Evolutionary conservation across 2,113 vertebrate genomes (phyloP).

Genomic region (Rhineura floridana): DNA sequence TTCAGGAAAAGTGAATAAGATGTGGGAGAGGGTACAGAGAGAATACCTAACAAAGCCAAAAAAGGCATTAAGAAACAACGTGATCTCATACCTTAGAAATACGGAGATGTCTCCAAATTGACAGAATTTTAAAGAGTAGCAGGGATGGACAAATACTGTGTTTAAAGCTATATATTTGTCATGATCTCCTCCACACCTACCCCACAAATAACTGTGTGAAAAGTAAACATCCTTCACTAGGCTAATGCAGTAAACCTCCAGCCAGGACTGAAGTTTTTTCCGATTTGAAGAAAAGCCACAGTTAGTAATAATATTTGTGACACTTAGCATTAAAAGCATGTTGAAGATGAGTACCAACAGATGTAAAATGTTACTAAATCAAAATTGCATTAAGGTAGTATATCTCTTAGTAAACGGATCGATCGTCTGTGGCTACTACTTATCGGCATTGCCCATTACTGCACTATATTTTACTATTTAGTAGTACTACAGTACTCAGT

Average conservation of each 20-base stretch:
- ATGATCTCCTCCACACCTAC: neutral
- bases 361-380: neutral
- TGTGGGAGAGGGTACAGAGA: slow-evolving; percentile 2
- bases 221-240: neutral
- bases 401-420: neutral
- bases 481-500: neutral
- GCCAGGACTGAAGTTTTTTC: neutral
- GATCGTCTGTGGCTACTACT: neutral
- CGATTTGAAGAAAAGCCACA: neutral
- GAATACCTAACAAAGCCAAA: slow-evolving; percentile 32
- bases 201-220: slow-evolving; percentile 5
- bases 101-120: slow-evolving; percentile 30
- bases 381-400: neutral
- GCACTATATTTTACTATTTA: neutral
- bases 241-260: neutral
- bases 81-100: slow-evolving; percentile 34
- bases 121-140: slow-evolving; percentile 20
- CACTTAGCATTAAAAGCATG: neutral
- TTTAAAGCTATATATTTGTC: neutral
- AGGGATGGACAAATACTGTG: slow-evolving; percentile 1
- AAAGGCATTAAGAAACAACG: slow-evolving; percentile 34
- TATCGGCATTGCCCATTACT: neutral
- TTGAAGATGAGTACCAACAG: neutral
- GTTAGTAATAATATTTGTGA: neutral
- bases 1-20: slow-evolving; percentile 29